These are phyloP conservation scores for Pocillopora meandrina DNA, from an alignment of 92 coral and sea anemone species.

Conservation along the genomic window DNA sequence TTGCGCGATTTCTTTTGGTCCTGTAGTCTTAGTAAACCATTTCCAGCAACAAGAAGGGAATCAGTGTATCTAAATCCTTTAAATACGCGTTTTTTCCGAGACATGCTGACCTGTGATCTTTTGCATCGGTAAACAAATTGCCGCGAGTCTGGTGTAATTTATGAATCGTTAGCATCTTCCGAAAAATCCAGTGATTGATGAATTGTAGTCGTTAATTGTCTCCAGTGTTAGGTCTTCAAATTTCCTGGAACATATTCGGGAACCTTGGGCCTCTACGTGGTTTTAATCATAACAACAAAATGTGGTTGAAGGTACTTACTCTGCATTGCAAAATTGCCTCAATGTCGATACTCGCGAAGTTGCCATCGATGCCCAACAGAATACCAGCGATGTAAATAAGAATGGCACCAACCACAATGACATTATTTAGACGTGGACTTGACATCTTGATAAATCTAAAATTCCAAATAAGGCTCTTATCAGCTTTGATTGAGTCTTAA, in stretches of 20 bases:
- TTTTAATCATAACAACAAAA: too few relatives aligned
- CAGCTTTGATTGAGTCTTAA: background rate
- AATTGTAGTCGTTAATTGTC: too few relatives aligned
- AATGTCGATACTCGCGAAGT: conserved; percentile 38
- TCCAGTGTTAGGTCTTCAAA: too few relatives aligned
- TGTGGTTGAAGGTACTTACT: conserved; percentile 18
- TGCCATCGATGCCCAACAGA: conserved; percentile 58
- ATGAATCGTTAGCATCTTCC: too few relatives aligned
- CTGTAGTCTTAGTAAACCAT: background rate
- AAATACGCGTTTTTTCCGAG: background rate
- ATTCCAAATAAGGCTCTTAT: background rate
- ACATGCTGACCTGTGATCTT: too few relatives aligned
- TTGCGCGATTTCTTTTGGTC: background rate
- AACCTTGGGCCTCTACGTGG: too few relatives aligned
- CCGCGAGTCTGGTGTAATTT: too few relatives aligned
- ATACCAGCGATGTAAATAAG: conserved; percentile 63
- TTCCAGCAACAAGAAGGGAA: too few relatives aligned
- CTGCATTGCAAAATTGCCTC: conserved; percentile 43
- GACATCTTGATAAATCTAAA: conserved; percentile 76
- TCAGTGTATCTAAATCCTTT: too few relatives aligned
- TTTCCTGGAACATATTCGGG: too few relatives aligned
- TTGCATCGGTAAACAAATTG: too few relatives aligned
- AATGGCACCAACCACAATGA: conserved; percentile 69
- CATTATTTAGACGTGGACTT: conserved; percentile 77
- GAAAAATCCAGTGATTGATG: too few relatives aligned